A percentile compares a stretch with the other conserved stretches of the same genome.
Evolutionary conservation across 2,113 vertebrate genomes (phyloP).

Genomic region (Colinus virginianus): DNA sequence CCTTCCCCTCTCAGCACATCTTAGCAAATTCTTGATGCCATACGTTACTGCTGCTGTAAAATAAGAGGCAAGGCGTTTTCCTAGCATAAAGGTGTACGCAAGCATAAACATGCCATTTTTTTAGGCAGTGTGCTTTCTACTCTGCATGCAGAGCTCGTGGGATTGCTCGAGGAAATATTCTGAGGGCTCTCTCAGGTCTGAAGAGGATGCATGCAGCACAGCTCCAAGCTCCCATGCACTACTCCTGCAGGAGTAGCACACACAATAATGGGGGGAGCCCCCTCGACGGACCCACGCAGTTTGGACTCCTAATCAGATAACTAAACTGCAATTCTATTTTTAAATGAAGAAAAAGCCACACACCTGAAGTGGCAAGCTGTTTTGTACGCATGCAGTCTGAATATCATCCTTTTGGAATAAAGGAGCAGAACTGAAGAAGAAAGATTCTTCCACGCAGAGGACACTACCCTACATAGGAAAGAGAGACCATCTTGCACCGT

Average conservation of each 20-base stretch:
- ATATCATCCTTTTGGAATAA: neutral
- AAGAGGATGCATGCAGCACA: neutral
- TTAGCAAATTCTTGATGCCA: neutral
- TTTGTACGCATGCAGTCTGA: neutral
- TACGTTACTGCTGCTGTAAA: neutral
- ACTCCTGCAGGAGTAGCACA: neutral
- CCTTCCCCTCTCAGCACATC: neutral
- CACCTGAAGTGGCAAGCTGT: neutral
- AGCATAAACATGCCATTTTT: neutral
- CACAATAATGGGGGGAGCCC: neutral
- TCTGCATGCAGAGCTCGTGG: neutral
- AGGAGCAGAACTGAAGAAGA: neutral
- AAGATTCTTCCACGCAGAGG: neutral
- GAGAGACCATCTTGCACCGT: neutral
- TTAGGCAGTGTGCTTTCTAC: neutral
- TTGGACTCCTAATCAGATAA: constrained; percentile 21
- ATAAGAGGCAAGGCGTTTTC: neutral
- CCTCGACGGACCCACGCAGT: neutral
- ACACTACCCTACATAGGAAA: neutral
- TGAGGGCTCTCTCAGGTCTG: neutral
- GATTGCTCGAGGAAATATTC: neutral
- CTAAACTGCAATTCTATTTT: constrained; percentile 4
- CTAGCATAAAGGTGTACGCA: neutral
- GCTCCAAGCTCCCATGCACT: neutral
- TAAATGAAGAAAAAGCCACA: neutral